phyloP scores from a whole-genome alignment of 92 coral and sea anemone species.

The Isaurus tuberculatus region DNA sequence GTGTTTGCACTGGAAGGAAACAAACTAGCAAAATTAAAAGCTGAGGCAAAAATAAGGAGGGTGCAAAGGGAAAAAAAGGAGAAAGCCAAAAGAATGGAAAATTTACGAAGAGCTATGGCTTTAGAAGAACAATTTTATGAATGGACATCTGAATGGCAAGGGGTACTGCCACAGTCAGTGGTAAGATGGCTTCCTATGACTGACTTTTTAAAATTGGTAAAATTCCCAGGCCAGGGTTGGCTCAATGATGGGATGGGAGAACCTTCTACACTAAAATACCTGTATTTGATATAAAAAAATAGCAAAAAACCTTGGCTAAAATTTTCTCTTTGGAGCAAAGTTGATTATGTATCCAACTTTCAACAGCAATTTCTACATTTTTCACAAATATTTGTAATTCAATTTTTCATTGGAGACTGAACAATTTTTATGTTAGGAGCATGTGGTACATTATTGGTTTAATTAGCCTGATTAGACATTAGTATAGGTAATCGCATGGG shows the following conservation, averaged over 20 bases:
- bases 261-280: too few species aligned
- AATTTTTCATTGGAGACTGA: too few species aligned
- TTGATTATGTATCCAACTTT: neutral
- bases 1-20: conserved; percentile 84
- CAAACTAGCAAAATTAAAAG: conserved; percentile 84
- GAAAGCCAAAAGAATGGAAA: conserved; percentile 75
- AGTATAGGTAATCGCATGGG: too few species aligned
- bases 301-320: too few species aligned
- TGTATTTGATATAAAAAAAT: too few species aligned
- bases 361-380: too few species aligned
- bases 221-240: too few species aligned
- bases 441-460: too few species aligned
- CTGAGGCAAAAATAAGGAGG: conserved; percentile 79
- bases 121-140: conserved; percentile 90
- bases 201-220: neutral
- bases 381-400: neutral
- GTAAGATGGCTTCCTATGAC: conserved; percentile 53
- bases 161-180: conserved; percentile 80
- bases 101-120: conserved; percentile 70
- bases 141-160: conserved; percentile 95
- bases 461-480: too few species aligned
- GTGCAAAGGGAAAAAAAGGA: conserved; percentile 84
- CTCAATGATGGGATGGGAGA: too few species aligned
- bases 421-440: too few species aligned
- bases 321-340: too few species aligned